Base-by-base conservation (phyloP, 2,113 vertebrate species). In the Zapornia atra region DNA sequence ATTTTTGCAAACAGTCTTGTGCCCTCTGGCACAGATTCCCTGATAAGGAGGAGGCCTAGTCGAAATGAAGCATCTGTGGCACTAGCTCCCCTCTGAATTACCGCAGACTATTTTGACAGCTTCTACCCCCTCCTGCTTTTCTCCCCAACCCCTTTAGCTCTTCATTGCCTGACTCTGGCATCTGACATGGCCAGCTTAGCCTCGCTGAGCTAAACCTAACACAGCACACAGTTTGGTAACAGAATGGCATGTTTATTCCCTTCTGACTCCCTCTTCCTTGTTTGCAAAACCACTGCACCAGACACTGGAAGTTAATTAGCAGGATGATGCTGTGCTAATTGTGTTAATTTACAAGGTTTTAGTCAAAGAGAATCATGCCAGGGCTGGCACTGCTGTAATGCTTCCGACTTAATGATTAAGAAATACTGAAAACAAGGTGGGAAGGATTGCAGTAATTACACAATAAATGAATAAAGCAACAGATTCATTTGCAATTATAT, bases 311-410 rank as follows among this genome's bases (percentile, higher is more conserved):
- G 98, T 98, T 99, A 99, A 99, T 99, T 99, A 99, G 98, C 98
- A 97, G 98, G 98, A 99, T 98, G 99, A 99, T 99, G 98, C 98
- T 99, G 98, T 98, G 98, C 99, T 99, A 99, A 99, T 99, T 99
- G 99, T 98, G 99, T 99, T 99, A 99, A 99, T 99, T 99, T 99
- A 99, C 99, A 99, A 99, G 99, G 99, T 99, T 99, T 99, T 99
- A 99, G 98, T 99, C 98, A 99, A 99, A 99, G 98, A 98, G 98
- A 99, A 98, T 98, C 97, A 98, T 98, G 98, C 98, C 98, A 98
- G 98, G 98, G 98, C 98, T 99, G 98, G 98, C 98, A 98, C 98
- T 97, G 98, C 98, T 99, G 98, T 99, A 99, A 99, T 98, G 97
- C 98, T 98, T 98, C 98, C 51, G 95, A 98, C 98, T 98, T 98